These are phyloP conservation scores for Pelochelys cantorii DNA, from an alignment of 2,797 vertebrate species.

Conservation along the genomic window DNA sequence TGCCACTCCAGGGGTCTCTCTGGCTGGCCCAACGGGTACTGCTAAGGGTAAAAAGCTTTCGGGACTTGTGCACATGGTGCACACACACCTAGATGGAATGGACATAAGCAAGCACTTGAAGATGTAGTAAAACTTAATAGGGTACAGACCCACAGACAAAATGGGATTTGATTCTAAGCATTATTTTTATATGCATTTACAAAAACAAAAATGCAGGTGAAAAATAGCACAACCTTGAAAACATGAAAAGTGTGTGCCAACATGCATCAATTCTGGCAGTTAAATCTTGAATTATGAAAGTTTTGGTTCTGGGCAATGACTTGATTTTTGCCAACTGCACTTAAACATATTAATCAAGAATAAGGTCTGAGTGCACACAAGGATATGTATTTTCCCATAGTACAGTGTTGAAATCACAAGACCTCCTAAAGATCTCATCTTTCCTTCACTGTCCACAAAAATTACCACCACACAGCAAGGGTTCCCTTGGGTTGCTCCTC, in stretches of 20 bases:
- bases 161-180: constrained; percentile 7
- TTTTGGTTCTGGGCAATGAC: neutral
- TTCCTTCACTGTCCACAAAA: neutral
- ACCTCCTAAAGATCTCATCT: neutral
- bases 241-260: neutral
- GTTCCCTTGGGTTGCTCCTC: constrained; percentile 1
- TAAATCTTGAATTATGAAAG: constrained; percentile 15
- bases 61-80: too few relatives aligned
- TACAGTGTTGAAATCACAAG: neutral
- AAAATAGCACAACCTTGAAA: neutral
- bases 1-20: too few relatives aligned
- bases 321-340: neutral
- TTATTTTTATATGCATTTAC: neutral
- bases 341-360: neutral
- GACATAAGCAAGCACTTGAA: too few relatives aligned
- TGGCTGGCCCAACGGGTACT: too few relatives aligned
- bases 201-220: neutral
- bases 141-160: neutral
- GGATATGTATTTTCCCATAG: neutral
- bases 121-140: neutral
- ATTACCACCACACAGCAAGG: neutral
- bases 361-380: neutral
- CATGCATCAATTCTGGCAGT: neutral
- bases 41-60: too few relatives aligned
- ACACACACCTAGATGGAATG: too few relatives aligned